Conservation (phyloP, 2,888 invertebrate genomes). For the Drymonia ruficornis region DNA sequence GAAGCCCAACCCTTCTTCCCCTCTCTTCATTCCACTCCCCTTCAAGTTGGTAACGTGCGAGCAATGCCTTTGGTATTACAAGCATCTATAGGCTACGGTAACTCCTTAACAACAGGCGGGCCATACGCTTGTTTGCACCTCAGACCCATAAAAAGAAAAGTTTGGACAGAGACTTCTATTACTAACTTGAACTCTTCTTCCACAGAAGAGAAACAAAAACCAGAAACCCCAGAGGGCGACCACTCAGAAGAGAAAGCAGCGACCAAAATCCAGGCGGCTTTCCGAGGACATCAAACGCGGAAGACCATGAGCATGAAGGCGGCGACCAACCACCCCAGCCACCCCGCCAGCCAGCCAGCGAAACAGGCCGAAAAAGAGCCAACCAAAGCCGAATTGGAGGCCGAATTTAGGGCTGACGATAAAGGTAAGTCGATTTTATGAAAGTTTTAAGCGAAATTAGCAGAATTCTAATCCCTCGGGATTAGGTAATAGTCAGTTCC, state of each 20-base stretch:
- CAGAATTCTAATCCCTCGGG: background rate
- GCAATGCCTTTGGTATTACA: too few relatives aligned
- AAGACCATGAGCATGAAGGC: slow-evolving; percentile 92
- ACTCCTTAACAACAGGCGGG: too few relatives aligned
- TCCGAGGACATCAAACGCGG: slow-evolving; percentile 92
- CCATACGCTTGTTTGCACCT: too few relatives aligned
- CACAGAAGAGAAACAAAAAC: slow-evolving; percentile 54
- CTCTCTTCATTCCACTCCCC: too few relatives aligned
- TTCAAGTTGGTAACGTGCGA: too few relatives aligned
- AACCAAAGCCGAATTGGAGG: slow-evolving; percentile 89
- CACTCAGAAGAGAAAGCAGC: slow-evolving; percentile 87
- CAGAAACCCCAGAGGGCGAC: slow-evolving; percentile 38
- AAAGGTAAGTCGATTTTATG: slow-evolving; percentile 90
- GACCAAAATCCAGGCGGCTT: slow-evolving; percentile 95
- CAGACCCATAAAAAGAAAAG: too few relatives aligned
- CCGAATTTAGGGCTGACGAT: slow-evolving; percentile 92
- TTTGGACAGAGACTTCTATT: too few relatives aligned
- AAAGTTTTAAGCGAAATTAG: background rate
- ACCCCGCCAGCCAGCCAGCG: slow-evolving; percentile 6
- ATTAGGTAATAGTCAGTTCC: too few relatives aligned
- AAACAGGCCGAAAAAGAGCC: slow-evolving; percentile 78
- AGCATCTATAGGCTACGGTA: too few relatives aligned
- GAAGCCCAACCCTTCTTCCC: too few relatives aligned
- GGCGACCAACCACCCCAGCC: slow-evolving; percentile 42
- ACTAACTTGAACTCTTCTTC: slow-evolving; percentile 6